phyloP scores from a whole-genome alignment of 2,797 vertebrate genomes.

The Gobionotothen gibberifrons region DNA sequence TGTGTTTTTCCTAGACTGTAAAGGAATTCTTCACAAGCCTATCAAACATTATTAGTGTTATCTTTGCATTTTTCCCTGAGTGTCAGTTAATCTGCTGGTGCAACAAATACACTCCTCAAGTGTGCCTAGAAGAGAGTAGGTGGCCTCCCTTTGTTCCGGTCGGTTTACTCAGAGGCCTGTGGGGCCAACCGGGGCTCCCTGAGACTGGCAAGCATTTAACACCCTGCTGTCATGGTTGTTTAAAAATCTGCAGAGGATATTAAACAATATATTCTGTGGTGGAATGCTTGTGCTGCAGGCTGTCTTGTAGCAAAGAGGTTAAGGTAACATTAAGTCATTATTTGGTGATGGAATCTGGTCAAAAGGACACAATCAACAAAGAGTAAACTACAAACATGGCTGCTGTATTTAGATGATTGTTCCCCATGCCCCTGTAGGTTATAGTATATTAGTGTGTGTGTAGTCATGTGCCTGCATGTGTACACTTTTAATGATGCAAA shows the following conservation, averaged over 20 bases:
- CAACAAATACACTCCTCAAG: slow-evolving; percentile 22
- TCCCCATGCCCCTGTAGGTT: not conserved
- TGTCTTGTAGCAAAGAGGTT: slow-evolving; percentile 10
- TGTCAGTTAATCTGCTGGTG: slow-evolving; percentile 36
- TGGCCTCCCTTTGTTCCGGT: slow-evolving; percentile 32
- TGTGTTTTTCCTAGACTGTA: slow-evolving; percentile 33
- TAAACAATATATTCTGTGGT: slow-evolving; percentile 29
- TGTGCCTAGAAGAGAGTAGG: slow-evolving; percentile 22
- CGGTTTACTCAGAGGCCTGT: slow-evolving; percentile 34
- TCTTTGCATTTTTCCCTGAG: slow-evolving; percentile 29
- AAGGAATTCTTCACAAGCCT: slow-evolving; percentile 39
- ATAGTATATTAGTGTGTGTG: slow-evolving; percentile 3
- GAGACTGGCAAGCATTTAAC: slow-evolving; percentile 29
- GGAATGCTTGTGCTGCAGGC: slow-evolving; percentile 4
- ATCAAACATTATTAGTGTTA: slow-evolving; percentile 40
- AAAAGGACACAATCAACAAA: not conserved
- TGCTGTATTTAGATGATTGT: not conserved
- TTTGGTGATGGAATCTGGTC: slow-evolving; percentile 11
- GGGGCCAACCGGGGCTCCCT: slow-evolving; percentile 29
- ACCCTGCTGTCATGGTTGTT: slow-evolving; percentile 18
- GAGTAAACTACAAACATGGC: slow-evolving; percentile 15
- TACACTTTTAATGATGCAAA: slow-evolving; percentile 24
- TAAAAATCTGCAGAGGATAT: slow-evolving; percentile 57
- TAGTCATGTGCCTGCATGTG: slow-evolving; percentile 3
- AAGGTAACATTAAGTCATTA: slow-evolving; percentile 40